These are phyloP conservation scores for Microplitis demolitor DNA, from an alignment of 1,140 invertebrate species.

Conservation along the genomic window DNA sequence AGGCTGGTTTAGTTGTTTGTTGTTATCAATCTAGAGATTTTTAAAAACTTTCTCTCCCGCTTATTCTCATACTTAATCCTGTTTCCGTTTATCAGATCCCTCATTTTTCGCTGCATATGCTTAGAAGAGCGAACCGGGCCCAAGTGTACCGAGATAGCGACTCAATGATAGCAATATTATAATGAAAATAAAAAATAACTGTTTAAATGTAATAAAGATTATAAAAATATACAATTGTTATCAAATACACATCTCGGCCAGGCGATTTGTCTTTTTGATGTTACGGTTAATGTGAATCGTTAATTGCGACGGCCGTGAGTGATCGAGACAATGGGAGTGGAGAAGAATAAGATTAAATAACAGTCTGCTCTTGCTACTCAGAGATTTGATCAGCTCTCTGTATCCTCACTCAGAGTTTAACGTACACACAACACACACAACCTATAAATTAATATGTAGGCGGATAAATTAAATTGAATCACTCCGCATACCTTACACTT, in stretches of 20 bases:
- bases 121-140: constrained; percentile 1
- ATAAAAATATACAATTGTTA: constrained; percentile 11
- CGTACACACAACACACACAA: no score
- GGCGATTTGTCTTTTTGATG: constrained; percentile 26
- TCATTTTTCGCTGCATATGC: constrained; percentile 24
- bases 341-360: background rate
- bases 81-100: constrained; percentile 28
- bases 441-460: no score
- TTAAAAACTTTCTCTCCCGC: background rate
- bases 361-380: background rate
- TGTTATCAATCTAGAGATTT: no score
- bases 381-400: background rate
- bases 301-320: constrained; percentile 22
- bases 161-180: background rate
- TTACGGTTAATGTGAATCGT: constrained; percentile 21
- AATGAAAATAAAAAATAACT: constrained; percentile 1
- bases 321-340: constrained; percentile 23
- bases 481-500: no score
- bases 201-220: background rate
- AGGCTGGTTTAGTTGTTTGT: background rate
- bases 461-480: no score
- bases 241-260: background rate
- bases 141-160: background rate
- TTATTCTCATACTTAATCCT: background rate
- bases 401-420: no score